A percentile compares a stretch with the other conserved stretches of the same genome.
Conservation (phyloP, 2,113 vertebrate species). For the Brachionichthys hirsutus region DNA sequence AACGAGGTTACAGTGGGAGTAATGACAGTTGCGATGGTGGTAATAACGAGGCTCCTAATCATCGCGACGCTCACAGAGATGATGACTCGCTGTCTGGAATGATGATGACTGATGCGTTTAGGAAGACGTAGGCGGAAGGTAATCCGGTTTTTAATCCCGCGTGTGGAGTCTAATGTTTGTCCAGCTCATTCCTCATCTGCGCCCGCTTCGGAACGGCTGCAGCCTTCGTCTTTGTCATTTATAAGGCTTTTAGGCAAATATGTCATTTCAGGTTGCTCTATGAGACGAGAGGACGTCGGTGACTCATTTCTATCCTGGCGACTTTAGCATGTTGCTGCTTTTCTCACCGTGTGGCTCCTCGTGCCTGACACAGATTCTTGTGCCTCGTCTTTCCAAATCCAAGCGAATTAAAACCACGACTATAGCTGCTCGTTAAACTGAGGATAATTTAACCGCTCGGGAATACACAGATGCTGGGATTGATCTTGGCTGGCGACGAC, state of each 20-base stretch:
- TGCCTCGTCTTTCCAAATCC: too few species aligned
- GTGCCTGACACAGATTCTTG: neutral
- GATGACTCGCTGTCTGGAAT: slow-evolving; percentile 14
- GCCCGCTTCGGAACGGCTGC: slow-evolving; percentile 7
- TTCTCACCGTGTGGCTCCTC: neutral
- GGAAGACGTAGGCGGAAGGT: slow-evolving; percentile 4
- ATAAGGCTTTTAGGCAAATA: slow-evolving; percentile 12
- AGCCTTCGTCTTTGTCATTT: slow-evolving; percentile 14
- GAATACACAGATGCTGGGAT: neutral
- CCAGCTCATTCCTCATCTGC: slow-evolving; percentile 18
- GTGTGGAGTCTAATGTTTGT: slow-evolving; percentile 30
- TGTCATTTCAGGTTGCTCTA: slow-evolving; percentile 1
- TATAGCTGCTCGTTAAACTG: neutral
- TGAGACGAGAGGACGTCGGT: neutral
- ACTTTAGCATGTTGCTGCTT: slow-evolving; percentile 1
- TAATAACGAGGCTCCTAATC: slow-evolving; percentile 21
- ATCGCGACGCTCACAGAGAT: slow-evolving; percentile 36
- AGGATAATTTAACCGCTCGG: neutral
- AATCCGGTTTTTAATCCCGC: slow-evolving; percentile 36
- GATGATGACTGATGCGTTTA: slow-evolving; percentile 26
- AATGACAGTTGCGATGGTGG: slow-evolving; percentile 20
- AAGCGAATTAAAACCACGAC: neutral
- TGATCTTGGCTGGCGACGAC: slow-evolving; percentile 2
- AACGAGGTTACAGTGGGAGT: slow-evolving; percentile 17
- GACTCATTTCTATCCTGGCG: slow-evolving; percentile 1